Percentiles rank a stretch among this genome's conserved stretches.
These are phyloP conservation scores for Doris montereyensis DNA, from an alignment of 2,888 invertebrate genomes.

Conservation along the genomic window DNA sequence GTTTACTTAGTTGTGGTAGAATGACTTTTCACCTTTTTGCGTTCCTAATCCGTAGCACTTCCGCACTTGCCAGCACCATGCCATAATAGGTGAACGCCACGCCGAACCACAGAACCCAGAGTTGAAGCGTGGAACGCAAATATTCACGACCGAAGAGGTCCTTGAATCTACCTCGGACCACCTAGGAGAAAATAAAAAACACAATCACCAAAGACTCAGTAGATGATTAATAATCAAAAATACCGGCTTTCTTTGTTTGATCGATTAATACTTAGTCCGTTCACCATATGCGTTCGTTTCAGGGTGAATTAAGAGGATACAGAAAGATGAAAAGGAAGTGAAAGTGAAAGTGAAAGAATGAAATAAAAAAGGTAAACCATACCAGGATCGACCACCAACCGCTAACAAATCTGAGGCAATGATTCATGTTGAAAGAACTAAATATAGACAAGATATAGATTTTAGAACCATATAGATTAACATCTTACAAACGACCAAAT, in stretches of 20 bases:
- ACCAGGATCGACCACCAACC: no score
- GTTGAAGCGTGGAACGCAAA: conserved; percentile 62
- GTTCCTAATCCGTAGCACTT: conserved; percentile 57
- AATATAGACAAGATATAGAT: no score
- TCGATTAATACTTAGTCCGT: neutral
- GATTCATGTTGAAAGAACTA: no score
- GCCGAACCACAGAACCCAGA: conserved; percentile 71
- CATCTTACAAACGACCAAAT: no score
- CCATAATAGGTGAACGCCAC: conserved; percentile 72
- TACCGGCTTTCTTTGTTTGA: no score
- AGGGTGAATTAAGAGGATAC: conserved; percentile 12
- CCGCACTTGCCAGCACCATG: conserved; percentile 71
- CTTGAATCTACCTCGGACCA: conserved; percentile 34
- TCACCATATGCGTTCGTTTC: no score
- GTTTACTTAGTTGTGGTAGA: no score
- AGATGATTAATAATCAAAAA: neutral
- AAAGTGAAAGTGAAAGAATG: neutral
- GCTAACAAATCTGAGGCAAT: no score
- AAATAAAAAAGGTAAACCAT: neutral
- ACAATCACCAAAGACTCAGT: neutral
- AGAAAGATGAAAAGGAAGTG: neutral
- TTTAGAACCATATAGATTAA: no score
- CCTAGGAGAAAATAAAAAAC: conserved; percentile 17
- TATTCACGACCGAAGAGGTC: conserved; percentile 54
- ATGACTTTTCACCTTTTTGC: conserved; percentile 33